phyloP scores from a whole-genome alignment of 2,888 invertebrate genomes.

The Odontomyia ornata region DNA sequence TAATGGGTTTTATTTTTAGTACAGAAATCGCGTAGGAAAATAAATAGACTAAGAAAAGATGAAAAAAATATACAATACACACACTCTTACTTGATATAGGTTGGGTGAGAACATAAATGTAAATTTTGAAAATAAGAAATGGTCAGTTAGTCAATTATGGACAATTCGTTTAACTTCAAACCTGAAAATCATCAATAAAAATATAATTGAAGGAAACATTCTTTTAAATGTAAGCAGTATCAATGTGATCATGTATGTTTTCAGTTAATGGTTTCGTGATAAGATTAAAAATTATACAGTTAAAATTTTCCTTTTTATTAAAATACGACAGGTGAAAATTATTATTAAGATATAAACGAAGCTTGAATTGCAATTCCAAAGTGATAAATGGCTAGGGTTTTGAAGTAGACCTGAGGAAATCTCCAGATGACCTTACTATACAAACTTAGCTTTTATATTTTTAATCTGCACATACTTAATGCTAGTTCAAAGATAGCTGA shows the following conservation, averaged over 20 bases:
- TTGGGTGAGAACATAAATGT: background rate
- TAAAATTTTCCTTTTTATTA: too few relatives aligned
- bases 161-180: conserved; percentile 26
- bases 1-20: conserved; percentile 37
- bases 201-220: background rate
- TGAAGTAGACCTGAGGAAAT: too few relatives aligned
- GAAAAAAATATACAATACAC: conserved; percentile 22
- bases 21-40: background rate
- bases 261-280: too few relatives aligned
- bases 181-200: conserved; percentile 14
- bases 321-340: too few relatives aligned
- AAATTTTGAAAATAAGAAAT: conserved; percentile 14
- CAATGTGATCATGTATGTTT: background rate
- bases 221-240: background rate
- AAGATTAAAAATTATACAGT: too few relatives aligned
- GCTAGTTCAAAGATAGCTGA: too few relatives aligned
- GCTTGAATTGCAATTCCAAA: too few relatives aligned
- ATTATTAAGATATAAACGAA: too few relatives aligned
- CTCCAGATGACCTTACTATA: too few relatives aligned
- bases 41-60: background rate
- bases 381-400: too few relatives aligned
- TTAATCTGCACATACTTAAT: too few relatives aligned
- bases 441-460: too few relatives aligned
- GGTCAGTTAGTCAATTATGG: conserved; percentile 11
- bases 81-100: background rate